Conservation (phyloP, 2,113 vertebrate species). For the Megaceryle torquata region DNA sequence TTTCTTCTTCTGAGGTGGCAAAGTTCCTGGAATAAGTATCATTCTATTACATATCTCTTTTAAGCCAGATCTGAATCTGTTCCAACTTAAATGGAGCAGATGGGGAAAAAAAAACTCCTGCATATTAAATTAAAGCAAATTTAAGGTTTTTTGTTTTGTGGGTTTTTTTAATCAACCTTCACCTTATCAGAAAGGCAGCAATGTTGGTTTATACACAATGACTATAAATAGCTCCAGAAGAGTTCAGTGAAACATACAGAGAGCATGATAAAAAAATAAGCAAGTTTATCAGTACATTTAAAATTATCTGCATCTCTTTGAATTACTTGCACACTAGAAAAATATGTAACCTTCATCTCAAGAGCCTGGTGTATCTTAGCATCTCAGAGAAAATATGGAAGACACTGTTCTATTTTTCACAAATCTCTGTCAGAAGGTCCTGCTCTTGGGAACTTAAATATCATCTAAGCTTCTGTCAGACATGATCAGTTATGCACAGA, state of each 20-base stretch:
- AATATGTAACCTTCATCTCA: background rate
- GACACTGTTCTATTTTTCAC: background rate
- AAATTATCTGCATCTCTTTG: background rate
- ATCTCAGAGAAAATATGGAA: slow-evolving; percentile 5
- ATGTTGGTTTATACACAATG: background rate
- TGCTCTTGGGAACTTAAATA: background rate
- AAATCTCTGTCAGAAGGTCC: background rate
- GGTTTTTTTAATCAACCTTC: background rate
- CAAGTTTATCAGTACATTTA: background rate
- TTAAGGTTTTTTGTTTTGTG: background rate
- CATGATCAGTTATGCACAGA: background rate
- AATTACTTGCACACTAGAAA: background rate
- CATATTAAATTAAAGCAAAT: background rate
- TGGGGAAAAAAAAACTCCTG: background rate
- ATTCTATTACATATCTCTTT: background rate
- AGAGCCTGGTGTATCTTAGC: background rate
- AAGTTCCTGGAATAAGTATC: background rate
- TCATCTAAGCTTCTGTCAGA: background rate
- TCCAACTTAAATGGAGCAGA: background rate
- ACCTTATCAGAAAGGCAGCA: background rate
- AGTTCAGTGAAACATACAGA: background rate
- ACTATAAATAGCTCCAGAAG: background rate
- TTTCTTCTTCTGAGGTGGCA: background rate
- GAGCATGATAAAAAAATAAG: background rate
- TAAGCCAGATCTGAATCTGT: background rate